Conservation (phyloP, 2,888 invertebrate species). For the Rotaria sp. region DNA sequence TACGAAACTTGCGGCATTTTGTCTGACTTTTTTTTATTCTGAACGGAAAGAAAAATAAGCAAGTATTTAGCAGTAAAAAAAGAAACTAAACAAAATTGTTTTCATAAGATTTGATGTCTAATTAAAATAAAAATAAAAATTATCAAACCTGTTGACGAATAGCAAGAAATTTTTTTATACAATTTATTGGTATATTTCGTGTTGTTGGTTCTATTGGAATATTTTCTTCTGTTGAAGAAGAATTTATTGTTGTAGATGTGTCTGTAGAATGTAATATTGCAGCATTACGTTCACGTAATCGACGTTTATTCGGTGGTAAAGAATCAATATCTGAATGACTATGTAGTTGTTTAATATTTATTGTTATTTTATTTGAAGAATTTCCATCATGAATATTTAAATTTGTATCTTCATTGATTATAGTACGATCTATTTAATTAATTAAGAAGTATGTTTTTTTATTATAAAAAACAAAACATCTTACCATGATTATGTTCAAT, state of each 20-base stretch:
- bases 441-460: no score
- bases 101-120: no score
- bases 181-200: background rate
- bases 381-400: background rate
- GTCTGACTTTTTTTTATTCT: no score
- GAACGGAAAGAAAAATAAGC: no score
- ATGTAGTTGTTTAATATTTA: background rate
- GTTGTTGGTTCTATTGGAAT: background rate
- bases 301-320: conserved; percentile 28
- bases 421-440: background rate
- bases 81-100: no score
- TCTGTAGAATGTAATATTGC: background rate
- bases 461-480: no score
- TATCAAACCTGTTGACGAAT: background rate
- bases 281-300: conserved; percentile 34
- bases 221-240: background rate
- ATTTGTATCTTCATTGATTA: background rate
- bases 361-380: background rate
- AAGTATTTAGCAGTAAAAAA: no score
- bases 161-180: background rate
- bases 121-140: no score
- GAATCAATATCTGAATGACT: background rate
- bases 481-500: background rate
- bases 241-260: background rate
- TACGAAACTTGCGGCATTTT: no score